Evolutionary conservation across 2,888 invertebrate species (phyloP).

Genomic region (Rhagonycha fulva): DNA sequence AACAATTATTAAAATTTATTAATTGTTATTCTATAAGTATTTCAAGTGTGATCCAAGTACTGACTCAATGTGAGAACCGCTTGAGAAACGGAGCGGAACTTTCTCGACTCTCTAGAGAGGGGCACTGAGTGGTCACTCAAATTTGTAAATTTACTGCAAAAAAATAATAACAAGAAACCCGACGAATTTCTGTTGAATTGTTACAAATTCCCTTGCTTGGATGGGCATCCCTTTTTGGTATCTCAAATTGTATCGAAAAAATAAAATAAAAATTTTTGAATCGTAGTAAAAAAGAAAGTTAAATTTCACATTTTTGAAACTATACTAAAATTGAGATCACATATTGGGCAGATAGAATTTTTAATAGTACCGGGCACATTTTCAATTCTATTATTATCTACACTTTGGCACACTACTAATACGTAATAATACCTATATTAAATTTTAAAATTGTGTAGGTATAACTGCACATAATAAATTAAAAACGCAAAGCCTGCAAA

Average conservation of each 20-base stretch:
- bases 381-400: conserved; percentile 24
- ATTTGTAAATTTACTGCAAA: neutral
- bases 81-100: neutral
- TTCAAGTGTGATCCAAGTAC: neutral
- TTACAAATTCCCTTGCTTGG: too few species aligned
- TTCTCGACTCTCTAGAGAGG: neutral
- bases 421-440: neutral
- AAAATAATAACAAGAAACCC: too few species aligned
- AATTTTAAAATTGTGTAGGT: neutral
- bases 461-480: neutral
- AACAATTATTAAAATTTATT: neutral
- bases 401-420: conserved; percentile 20
- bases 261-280: neutral
- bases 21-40: neutral
- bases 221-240: neutral
- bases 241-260: neutral
- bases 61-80: too few species aligned
- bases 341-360: neutral
- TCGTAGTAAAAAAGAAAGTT: neutral
- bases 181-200: too few species aligned
- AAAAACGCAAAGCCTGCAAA: neutral
- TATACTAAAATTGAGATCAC: neutral
- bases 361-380: conserved; percentile 11
- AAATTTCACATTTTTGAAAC: neutral
- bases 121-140: neutral